A percentile compares a stretch with the other conserved stretches of the same genome.
phyloP scores from a whole-genome alignment of 2,888 invertebrate species.

The Latrodectus elegans region DNA sequence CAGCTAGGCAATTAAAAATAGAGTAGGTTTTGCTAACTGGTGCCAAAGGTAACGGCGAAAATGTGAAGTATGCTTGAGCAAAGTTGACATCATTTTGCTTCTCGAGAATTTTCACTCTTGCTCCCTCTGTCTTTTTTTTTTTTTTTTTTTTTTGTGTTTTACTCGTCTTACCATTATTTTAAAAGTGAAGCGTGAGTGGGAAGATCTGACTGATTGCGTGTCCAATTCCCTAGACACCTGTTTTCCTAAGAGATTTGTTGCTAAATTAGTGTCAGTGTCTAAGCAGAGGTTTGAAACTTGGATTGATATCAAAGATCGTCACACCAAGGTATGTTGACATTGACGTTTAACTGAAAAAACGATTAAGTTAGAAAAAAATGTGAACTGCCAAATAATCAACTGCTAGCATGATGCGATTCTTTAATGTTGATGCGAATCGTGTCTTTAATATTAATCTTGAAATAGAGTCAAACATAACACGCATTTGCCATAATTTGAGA shows the following conservation, averaged over 20 bases:
- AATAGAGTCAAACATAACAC: too few relatives aligned
- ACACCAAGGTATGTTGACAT: too few relatives aligned
- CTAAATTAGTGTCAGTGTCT: slow-evolving; percentile 46
- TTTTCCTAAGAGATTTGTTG: slow-evolving; percentile 61
- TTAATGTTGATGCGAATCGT: too few relatives aligned
- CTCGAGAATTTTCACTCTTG: background rate
- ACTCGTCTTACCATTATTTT: slow-evolving; percentile 9
- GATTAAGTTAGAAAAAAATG: too few relatives aligned
- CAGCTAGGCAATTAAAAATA: slow-evolving; percentile 65
- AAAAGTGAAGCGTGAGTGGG: slow-evolving; percentile 35
- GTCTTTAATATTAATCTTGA: too few relatives aligned
- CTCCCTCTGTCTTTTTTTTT: background rate
- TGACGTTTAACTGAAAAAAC: too few relatives aligned
- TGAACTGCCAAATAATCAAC: too few relatives aligned
- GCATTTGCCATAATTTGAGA: too few relatives aligned
- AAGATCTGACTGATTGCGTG: slow-evolving; percentile 49
- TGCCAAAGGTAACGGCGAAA: slow-evolving; percentile 59
- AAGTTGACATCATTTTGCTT: slow-evolving; percentile 27
- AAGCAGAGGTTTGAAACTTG: background rate
- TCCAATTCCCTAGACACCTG: slow-evolving; percentile 65
- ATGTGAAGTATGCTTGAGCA: slow-evolving; percentile 61
- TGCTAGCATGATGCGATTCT: too few relatives aligned
- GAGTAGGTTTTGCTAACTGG: slow-evolving; percentile 28
- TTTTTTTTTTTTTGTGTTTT: slow-evolving; percentile 21
- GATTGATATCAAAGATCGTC: background rate